A percentile compares a stretch with the other conserved stretches of the same genome.
Evolutionary conservation across 2,113 vertebrate species (phyloP).

Genomic region (Charadrius vociferus): DNA sequence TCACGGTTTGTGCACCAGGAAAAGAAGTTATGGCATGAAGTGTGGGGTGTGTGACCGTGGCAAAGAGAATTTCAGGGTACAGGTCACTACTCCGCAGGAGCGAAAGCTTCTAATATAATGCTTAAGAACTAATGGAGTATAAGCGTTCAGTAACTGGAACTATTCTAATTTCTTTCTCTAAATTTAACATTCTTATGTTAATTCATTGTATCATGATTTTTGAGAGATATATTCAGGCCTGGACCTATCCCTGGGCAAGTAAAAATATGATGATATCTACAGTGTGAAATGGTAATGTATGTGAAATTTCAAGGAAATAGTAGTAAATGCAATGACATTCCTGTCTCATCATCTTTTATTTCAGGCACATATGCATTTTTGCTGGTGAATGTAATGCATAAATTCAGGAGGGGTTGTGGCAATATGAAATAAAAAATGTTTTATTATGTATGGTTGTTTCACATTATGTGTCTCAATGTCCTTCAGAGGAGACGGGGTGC

Average conservation of each 20-base stretch:
- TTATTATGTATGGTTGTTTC: constrained; percentile 18
- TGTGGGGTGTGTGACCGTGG: neutral
- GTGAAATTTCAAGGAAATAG: neutral
- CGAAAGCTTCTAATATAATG: neutral
- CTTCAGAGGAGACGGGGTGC: constrained; percentile 7
- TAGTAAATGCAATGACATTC: neutral
- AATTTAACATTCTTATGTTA: neutral
- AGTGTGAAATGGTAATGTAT: neutral
- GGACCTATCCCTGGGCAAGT: neutral
- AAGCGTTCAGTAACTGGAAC: neutral
- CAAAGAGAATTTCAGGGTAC: neutral
- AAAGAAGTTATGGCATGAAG: neutral
- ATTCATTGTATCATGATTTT: neutral
- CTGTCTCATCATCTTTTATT: constrained; percentile 15
- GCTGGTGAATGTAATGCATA: neutral
- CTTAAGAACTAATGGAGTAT: neutral
- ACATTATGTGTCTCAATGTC: neutral
- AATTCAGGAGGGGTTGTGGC: constrained; percentile 1
- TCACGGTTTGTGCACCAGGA: neutral
- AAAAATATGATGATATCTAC: neutral
- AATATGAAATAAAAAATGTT: constrained; percentile 37
- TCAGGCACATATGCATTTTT: constrained; percentile 7
- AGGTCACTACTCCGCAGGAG: neutral
- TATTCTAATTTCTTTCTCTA: neutral
- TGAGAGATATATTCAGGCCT: neutral